A percentile compares a stretch with the other conserved stretches of the same genome.
Evolutionary conservation across 2,888 invertebrate species (phyloP).

Genomic region (Stegana nigrithorax): DNA sequence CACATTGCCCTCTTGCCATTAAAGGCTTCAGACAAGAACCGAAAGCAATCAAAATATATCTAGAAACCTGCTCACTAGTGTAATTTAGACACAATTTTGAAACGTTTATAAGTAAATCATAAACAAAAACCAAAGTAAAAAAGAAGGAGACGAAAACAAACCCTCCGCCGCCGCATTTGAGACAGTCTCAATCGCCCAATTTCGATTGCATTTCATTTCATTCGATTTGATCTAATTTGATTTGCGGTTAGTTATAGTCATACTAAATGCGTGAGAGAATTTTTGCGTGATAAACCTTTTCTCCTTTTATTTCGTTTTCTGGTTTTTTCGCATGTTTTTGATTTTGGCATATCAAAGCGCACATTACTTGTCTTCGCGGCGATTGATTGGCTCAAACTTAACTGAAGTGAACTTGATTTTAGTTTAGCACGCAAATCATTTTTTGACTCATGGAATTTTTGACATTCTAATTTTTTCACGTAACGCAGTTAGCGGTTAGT

Average conservation of each 20-base stretch:
- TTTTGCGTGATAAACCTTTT: constrained; percentile 22
- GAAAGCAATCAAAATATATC: too few species aligned
- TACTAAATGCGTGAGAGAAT: constrained; percentile 39
- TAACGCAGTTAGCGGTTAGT: too few species aligned
- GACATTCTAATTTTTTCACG: background rate
- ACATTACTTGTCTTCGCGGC: constrained; percentile 19
- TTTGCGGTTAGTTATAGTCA: too few species aligned
- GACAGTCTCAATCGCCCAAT: constrained; percentile 14
- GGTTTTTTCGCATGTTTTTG: too few species aligned
- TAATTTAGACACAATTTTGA: background rate
- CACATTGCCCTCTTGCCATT: too few species aligned
- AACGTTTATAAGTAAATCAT: constrained; percentile 5
- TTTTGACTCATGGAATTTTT: background rate
- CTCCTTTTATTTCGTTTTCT: too few species aligned
- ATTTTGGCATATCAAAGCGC: constrained; percentile 9
- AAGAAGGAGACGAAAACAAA: too few species aligned
- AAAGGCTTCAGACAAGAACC: too few species aligned
- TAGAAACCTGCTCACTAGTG: constrained; percentile 6
- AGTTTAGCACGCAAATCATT: constrained; percentile 14
- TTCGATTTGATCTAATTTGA: constrained; percentile 18
- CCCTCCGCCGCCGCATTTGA: constrained; percentile 10
- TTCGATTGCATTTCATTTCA: background rate
- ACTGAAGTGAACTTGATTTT: too few species aligned
- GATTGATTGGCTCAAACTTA: background rate
- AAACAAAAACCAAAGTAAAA: constrained; percentile 5